phyloP scores from a whole-genome alignment of 2,888 invertebrate species.

The Aphelenchoides bicaudatus region DNA sequence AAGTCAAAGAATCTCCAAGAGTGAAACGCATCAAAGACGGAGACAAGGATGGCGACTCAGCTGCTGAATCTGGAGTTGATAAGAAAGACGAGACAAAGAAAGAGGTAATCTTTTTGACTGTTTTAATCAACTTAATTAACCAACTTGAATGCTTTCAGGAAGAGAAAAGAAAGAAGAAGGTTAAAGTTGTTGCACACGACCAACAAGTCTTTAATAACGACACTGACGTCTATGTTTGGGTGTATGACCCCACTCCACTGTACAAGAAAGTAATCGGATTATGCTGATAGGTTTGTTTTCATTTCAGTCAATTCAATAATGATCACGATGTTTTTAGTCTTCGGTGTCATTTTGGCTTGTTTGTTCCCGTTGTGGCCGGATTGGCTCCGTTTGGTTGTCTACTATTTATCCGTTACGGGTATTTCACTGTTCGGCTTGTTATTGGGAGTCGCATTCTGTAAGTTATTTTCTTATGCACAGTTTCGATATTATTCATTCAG shows the following conservation, averaged over 20 bases:
- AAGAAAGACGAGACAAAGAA: conserved; percentile 41
- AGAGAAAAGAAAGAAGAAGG: conserved; percentile 68
- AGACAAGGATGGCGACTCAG: conserved; percentile 65
- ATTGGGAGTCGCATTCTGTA: conserved; percentile 76
- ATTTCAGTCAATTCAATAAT: neutral
- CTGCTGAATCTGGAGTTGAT: conserved; percentile 27
- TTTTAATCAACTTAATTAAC: no score
- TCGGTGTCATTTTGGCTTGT: conserved; percentile 90
- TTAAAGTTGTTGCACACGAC: conserved; percentile 93
- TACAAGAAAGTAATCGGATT: conserved; percentile 65
- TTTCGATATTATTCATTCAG: conserved; percentile 56
- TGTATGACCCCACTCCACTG: conserved; percentile 65
- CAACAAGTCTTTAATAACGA: conserved; percentile 75
- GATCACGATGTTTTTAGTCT: conserved; percentile 67
- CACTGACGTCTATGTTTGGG: conserved; percentile 70
- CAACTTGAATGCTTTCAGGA: no score
- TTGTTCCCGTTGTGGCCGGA: conserved; percentile 99
- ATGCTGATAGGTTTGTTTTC: conserved; percentile 59
- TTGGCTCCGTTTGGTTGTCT: conserved; percentile 76
- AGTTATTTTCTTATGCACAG: conserved; percentile 50
- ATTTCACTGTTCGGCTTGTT: conserved; percentile 91
- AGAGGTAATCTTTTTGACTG: conserved; percentile 8
- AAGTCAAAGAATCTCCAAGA: conserved; percentile 62
- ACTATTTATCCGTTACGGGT: conserved; percentile 89
- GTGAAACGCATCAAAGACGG: conserved; percentile 66